Evolutionary conservation across 2,888 invertebrate genomes (phyloP).

Genomic region (Eumerus sabulonum): DNA sequence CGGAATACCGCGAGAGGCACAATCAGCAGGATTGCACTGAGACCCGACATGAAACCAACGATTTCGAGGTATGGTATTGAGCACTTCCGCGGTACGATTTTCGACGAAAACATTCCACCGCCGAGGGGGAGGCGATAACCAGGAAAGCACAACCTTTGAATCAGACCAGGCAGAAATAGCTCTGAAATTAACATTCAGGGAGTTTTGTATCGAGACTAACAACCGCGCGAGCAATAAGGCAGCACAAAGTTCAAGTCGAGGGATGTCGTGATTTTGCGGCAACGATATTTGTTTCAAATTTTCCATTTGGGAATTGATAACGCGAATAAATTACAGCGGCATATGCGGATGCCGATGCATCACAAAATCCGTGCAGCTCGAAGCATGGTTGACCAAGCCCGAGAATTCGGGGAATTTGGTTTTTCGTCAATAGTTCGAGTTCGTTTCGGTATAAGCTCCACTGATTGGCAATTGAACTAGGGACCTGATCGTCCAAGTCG

Average conservation of each 20-base stretch:
- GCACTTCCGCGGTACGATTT: too few species aligned
- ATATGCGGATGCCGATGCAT: conserved; percentile 38
- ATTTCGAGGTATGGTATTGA: conserved; percentile 42
- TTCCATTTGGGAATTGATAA: conserved; percentile 2
- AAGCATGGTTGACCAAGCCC: not conserved
- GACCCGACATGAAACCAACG: conserved; percentile 58
- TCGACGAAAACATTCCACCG: conserved; percentile 49
- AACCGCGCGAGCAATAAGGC: conserved; percentile 2
- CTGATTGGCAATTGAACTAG: not conserved
- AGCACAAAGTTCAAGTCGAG: conserved; percentile 20
- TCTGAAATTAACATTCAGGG: not conserved
- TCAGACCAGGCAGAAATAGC: conserved; percentile 68
- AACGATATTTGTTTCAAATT: conserved; percentile 4
- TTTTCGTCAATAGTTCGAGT: conserved; percentile 4
- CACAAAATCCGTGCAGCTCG: conserved; percentile 31
- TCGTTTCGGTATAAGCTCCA: conserved; percentile 12
- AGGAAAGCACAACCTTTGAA: conserved; percentile 71
- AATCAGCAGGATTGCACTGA: conserved; percentile 60
- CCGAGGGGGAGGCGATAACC: conserved; percentile 64
- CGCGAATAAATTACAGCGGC: conserved; percentile 40
- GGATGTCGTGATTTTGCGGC: conserved; percentile 18
- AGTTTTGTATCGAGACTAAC: not conserved
- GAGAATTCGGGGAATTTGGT: conserved; percentile 9
- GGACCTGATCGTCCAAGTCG: conserved; percentile 15
- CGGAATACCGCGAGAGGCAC: conserved; percentile 61